Evolutionary conservation across 1,140 invertebrate genomes (phyloP), one percentile per base, ranked within the genome.

Genomic region (Drosophila dunni): DNA sequence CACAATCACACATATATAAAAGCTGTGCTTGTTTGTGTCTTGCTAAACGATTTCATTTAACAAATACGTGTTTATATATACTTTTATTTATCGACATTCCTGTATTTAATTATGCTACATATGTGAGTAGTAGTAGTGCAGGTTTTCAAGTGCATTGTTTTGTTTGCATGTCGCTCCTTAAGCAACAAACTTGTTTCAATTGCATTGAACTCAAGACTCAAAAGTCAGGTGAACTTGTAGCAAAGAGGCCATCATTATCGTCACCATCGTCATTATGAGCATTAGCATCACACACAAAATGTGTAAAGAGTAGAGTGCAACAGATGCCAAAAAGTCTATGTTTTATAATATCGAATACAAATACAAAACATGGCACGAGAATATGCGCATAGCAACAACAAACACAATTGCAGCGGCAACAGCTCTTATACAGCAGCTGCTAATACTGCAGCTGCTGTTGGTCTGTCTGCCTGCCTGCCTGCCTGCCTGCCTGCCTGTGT

Each of bases 131-230:
- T 60, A 64, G 75, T 70, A 36, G 50, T 65, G 57, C 82, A 66
- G 83, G 79, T 82, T 85, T 85, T 76, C 82, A 86, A 75, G 65
- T 73, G 79, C 82, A 78, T 75, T 81, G 77, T 64, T 13, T 69
- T 69, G 56, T 36, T 48, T 36, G 40, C n/a, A 38, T 65, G 67
- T 46, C 50, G 20, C 74, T 63, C 69, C 69, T 78, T 57, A 69
- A 78, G 72, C 57, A 53, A 63, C 50, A 74, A 65, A 86, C 83
- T 72, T 66, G 83, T 78, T 86, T 78, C 42, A 73, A 66, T 78
- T 72, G 45, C 83, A 86, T 76, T 82, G 83, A 86, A 86, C 79
- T 82, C 57, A 45, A 15, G 15, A 50, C 45, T 42, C 10, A 11
- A 40, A n/a, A 3, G 38, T 13, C 33, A 38, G 13, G 20, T 53